These are phyloP conservation scores for Schizopygopsis malacanthus DNA, from an alignment of 2,797 vertebrate species.

Conservation along the genomic window DNA sequence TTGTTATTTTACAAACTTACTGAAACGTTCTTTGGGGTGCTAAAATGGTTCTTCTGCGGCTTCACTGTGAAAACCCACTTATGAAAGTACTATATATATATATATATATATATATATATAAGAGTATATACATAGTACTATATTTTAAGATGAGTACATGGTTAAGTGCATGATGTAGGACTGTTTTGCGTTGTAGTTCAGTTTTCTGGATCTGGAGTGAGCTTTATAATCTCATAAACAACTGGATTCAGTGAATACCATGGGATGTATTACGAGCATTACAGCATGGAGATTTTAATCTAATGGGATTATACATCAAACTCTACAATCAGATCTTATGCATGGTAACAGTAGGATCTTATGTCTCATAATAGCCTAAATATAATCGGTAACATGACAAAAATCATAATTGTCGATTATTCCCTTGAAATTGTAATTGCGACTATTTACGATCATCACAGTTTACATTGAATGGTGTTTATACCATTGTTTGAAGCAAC, in stretches of 20 bases:
- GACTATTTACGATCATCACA: too few species aligned
- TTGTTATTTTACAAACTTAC: neutral
- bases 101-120: too few species aligned
- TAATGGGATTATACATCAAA: conserved; percentile 13
- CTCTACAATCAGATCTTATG: conserved; percentile 4
- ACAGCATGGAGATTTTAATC: neutral
- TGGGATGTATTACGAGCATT: neutral
- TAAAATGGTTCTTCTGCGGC: too few species aligned
- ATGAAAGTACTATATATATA: too few species aligned
- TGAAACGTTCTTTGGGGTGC: neutral
- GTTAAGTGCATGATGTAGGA: neutral
- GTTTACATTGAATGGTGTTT: too few species aligned
- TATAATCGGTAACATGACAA: neutral
- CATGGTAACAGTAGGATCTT: neutral
- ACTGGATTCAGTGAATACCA: neutral
- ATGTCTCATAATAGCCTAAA: neutral
- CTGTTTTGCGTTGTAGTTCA: neutral
- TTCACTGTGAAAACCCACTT: too few species aligned
- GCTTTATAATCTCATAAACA: conserved; percentile 3
- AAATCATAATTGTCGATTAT: too few species aligned
- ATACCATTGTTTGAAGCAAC: too few species aligned
- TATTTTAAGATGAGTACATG: neutral
- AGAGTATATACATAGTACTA: neutral
- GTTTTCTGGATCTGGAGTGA: neutral
- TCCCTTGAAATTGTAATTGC: too few species aligned